Evolutionary conservation across 1,140 invertebrate genomes (phyloP).

Genomic region (Hycleus cichorii): DNA sequence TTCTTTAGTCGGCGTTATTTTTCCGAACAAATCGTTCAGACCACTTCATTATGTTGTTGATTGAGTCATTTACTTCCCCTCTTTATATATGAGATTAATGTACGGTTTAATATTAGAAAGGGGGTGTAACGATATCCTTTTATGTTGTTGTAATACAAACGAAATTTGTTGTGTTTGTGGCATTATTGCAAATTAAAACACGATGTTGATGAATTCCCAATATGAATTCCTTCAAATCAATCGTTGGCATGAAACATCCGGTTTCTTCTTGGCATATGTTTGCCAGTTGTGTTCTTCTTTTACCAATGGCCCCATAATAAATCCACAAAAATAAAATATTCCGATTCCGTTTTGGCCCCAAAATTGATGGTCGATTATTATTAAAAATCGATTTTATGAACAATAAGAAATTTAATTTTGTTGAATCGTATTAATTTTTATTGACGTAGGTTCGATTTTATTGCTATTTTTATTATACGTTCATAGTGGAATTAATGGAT

Average conservation of each 20-base stretch:
- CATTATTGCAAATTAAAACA: no score
- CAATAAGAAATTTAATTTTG: background rate
- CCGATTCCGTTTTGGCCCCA: no score
- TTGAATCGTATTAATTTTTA: background rate
- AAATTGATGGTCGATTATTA: no score
- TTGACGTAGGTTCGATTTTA: background rate
- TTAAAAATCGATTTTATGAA: no score
- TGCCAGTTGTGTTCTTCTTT: slow-evolving; percentile 35
- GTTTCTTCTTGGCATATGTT: slow-evolving; percentile 34
- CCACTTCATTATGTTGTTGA: slow-evolving; percentile 37
- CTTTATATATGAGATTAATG: slow-evolving; percentile 33
- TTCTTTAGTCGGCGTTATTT: slow-evolving; percentile 23
- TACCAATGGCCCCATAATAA: slow-evolving; percentile 17
- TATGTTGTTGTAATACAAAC: no score
- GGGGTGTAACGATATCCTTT: no score
- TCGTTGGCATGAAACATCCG: slow-evolving; percentile 36
- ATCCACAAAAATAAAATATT: slow-evolving; percentile 23
- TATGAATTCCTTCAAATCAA: slow-evolving; percentile 37
- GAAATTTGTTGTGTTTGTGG: no score
- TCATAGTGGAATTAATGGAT: background rate
- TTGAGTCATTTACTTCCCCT: slow-evolving; percentile 37
- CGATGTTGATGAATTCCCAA: slow-evolving; percentile 17
- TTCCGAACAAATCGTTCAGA: slow-evolving; percentile 28
- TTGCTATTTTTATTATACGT: background rate
- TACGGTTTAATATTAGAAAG: slow-evolving; percentile 19